Base-by-base conservation (phyloP, 2,888 invertebrate species). In the Abscondita cerata region DNA sequence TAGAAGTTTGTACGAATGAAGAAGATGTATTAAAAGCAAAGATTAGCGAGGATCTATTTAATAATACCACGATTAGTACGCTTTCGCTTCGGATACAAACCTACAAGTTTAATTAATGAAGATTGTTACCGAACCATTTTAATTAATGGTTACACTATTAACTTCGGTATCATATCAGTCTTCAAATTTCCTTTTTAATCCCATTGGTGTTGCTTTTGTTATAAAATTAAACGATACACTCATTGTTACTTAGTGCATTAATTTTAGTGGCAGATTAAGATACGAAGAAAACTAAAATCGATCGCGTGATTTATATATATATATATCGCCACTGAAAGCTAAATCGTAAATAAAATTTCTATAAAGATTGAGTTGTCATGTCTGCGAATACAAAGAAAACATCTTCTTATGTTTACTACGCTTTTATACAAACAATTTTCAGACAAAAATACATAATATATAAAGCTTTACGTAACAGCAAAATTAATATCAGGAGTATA, bases 61-160 rank as follows among this genome's bases (percentile, higher is more conserved):
- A 62, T 59, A 62, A 58, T 53, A 58, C 40, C 36, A 38, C 58
- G 53, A 58, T 54, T 62, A 46, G 62, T 40, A 33, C 38, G 50
- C 58, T 34, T 62, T 52, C 48, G 36, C 50, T 44, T 50, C 53
- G 41, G 34, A 25, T 48, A 51, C 58, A 34, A 58, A 58, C 62
- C 58, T 62, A 53, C 58, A 51, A 57, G 50, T 59, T 62, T 62
- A 62, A 62, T 62, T 62, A 62, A 62, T 58, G 58, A 58, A 58
- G 52, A 56, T 62, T 62, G 61, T 56, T 52, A 46, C 56, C 31
- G 52, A 25, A 57, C 52, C 40, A 56, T 62, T 62, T 54, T 62
- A 62, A 62, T 62, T 62, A 62, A 62, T 62, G 52, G 52, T 18
- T 41, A 52, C 41, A 36, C 56, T 41, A 57, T 57, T 53, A 55